Evolutionary conservation across 2,113 vertebrate species (phyloP).

Genomic region (Seriola rivoliana): DNA sequence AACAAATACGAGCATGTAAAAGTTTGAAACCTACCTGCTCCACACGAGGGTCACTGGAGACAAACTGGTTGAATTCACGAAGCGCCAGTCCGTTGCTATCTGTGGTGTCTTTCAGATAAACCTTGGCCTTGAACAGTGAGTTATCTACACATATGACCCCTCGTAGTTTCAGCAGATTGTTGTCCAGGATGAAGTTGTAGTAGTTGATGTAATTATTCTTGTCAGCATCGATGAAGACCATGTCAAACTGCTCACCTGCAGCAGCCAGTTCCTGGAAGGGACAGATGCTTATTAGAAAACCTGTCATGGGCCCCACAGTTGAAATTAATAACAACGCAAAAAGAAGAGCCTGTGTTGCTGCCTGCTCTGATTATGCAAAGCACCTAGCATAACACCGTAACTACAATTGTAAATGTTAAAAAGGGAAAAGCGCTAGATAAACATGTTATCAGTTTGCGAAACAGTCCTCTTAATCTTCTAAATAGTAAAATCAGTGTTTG

Average conservation of each 20-base stretch:
- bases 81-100: slow-evolving; percentile 85
- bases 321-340: neutral
- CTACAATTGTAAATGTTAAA: neutral
- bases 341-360: neutral
- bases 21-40: slow-evolving; percentile 81
- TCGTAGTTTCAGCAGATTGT: slow-evolving; percentile 84
- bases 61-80: slow-evolving; percentile 85
- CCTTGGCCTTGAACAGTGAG: slow-evolving; percentile 86
- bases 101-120: slow-evolving; percentile 84
- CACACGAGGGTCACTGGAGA: slow-evolving; percentile 80
- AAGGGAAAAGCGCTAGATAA: neutral
- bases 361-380: slow-evolving; percentile 4
- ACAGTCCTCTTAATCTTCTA: neutral
- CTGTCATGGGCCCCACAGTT: neutral
- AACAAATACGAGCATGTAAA: neutral
- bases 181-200: slow-evolving; percentile 88
- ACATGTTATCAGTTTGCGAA: neutral
- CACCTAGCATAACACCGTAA: neutral
- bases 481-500: neutral
- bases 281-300: neutral
- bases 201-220: slow-evolving; percentile 87
- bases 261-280: slow-evolving; percentile 81
- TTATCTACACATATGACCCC: slow-evolving; percentile 88
- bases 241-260: slow-evolving; percentile 86
- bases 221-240: slow-evolving; percentile 89